Conservation (phyloP, 2,888 invertebrate genomes). For the Hedya salicella region DNA sequence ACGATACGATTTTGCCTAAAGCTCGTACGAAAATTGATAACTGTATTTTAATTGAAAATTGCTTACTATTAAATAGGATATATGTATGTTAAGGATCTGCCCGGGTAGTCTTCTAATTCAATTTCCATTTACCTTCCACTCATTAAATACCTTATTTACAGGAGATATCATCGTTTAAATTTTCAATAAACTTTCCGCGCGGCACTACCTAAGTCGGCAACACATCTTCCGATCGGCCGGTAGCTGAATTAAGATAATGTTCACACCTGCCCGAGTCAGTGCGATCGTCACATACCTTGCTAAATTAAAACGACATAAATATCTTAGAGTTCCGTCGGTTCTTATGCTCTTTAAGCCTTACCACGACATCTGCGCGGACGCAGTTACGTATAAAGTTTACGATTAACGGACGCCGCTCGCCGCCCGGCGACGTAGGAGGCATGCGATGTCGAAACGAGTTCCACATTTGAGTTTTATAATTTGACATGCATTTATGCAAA, state of each 20-base stretch:
- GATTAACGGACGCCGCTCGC: constrained; percentile 41
- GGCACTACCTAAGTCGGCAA: constrained; percentile 64
- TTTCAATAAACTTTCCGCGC: constrained; percentile 44
- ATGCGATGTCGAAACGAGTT: constrained; percentile 40
- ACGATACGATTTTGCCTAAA: background rate
- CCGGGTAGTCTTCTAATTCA: background rate
- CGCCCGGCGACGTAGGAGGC: constrained; percentile 39
- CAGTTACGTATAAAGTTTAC: constrained; percentile 49
- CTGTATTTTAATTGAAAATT: background rate
- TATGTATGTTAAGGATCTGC: background rate
- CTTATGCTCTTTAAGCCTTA: background rate
- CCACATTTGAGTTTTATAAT: constrained; percentile 41
- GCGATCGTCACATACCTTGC: constrained; percentile 74
- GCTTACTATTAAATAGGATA: too few species aligned
- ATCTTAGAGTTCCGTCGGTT: background rate
- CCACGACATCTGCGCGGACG: constrained; percentile 32
- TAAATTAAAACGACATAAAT: constrained; percentile 46
- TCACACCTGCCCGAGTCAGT: constrained; percentile 78
- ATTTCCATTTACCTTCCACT: background rate
- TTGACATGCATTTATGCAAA: constrained; percentile 36
- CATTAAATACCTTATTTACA: constrained; percentile 36
- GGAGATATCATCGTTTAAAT: constrained; percentile 40
- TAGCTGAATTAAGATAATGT: constrained; percentile 84
- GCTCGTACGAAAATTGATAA: background rate
- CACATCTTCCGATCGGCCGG: constrained; percentile 68